Percentiles rank a stretch among this genome's conserved stretches.
These are phyloP conservation scores for Cyphomyrus discorhynchus DNA, from an alignment of 2,113 vertebrate genomes.

Conservation along the genomic window DNA sequence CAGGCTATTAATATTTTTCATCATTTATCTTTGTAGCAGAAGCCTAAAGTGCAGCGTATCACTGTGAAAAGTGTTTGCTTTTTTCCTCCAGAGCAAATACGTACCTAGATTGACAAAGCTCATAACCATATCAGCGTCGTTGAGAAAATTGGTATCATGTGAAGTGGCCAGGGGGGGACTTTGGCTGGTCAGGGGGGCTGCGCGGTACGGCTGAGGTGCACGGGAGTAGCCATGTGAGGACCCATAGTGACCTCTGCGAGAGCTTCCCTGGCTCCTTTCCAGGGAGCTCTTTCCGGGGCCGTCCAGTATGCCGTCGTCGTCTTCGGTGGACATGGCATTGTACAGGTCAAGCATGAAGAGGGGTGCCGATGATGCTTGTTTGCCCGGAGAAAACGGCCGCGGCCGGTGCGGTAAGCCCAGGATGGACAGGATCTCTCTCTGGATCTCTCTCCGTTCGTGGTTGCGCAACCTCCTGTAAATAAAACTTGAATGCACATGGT, in stretches of 20 bases:
- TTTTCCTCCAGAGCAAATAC: slow-evolving; percentile 39
- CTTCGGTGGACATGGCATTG: slow-evolving; percentile 93
- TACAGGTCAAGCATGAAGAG: slow-evolving; percentile 99
- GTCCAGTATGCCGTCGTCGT: slow-evolving; percentile 68
- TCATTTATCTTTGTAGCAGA: not conserved
- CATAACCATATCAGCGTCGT: slow-evolving; percentile 99
- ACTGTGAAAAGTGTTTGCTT: not conserved
- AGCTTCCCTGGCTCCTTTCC: slow-evolving; percentile 65
- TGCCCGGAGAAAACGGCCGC: slow-evolving; percentile 90
- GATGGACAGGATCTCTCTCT: slow-evolving; percentile 98
- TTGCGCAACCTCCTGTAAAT: slow-evolving; percentile 96
- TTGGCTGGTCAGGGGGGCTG: slow-evolving; percentile 64
- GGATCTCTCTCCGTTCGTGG: slow-evolving; percentile 95
- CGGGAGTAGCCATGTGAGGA: slow-evolving; percentile 78
- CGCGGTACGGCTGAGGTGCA: slow-evolving; percentile 70
- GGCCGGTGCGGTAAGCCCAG: slow-evolving; percentile 94
- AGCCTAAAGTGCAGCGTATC: not conserved
- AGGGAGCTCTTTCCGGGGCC: slow-evolving; percentile 66
- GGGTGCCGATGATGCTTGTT: slow-evolving; percentile 91
- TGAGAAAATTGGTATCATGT: slow-evolving; percentile 92
- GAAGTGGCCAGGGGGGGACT: slow-evolving; percentile 78
- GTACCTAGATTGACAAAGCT: slow-evolving; percentile 97
- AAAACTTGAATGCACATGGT: slow-evolving; percentile 98
- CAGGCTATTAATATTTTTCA: not conserved
- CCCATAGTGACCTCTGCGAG: slow-evolving; percentile 69